phyloP scores from a whole-genome alignment of 2,797 vertebrate genomes.

The Petrocephalus sullivani region DNA sequence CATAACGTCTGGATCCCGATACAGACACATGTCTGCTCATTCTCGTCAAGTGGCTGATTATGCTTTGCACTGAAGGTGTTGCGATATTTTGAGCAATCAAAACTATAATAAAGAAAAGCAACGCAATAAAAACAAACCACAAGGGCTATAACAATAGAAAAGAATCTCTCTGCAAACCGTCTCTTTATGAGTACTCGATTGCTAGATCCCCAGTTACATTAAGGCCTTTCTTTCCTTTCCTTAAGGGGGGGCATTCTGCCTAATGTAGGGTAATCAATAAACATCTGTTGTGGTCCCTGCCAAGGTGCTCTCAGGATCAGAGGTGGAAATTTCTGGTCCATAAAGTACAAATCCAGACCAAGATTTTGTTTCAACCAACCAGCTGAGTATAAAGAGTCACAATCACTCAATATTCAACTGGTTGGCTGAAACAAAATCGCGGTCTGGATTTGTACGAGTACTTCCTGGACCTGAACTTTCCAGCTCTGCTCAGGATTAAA shows the following conservation, averaged over 20 bases:
- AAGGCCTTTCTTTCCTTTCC: background rate
- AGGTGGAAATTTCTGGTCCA: background rate
- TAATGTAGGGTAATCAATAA: constrained; percentile 41
- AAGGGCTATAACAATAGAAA: background rate
- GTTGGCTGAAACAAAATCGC: background rate
- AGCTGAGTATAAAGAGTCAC: background rate
- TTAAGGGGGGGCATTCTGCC: constrained; percentile 20
- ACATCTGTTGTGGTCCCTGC: constrained; percentile 47
- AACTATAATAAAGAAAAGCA: background rate
- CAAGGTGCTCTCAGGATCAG: constrained; percentile 17
- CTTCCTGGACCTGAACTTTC: background rate
- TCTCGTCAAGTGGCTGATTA: too few species aligned
- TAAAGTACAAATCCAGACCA: background rate
- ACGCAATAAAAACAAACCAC: background rate
- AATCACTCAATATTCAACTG: background rate
- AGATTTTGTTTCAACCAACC: background rate
- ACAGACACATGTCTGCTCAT: background rate
- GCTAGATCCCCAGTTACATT: background rate
- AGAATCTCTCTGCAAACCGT: background rate
- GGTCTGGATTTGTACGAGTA: background rate
- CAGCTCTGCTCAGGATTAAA: constrained; percentile 50
- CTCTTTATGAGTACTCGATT: background rate
- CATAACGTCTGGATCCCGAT: background rate
- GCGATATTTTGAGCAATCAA: background rate
- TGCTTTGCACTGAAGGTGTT: background rate